Conservation (phyloP, 2,888 invertebrate species). For the Leptinotarsa tumamoca region DNA sequence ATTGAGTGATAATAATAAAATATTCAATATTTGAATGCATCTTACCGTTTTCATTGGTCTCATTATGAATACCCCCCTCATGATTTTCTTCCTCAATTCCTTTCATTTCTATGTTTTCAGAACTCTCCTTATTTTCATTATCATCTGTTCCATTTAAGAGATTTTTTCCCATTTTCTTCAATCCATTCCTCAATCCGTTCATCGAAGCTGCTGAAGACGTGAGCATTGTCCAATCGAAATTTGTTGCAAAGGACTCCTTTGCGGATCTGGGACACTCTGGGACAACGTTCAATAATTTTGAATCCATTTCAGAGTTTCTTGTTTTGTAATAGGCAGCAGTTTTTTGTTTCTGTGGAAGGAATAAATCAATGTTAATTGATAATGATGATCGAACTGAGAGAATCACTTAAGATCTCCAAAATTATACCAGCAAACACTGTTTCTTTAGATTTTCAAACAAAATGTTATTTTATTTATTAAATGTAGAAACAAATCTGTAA, state of each 20-base stretch:
- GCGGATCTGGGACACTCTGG: conserved; percentile 87
- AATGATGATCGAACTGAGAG: neutral
- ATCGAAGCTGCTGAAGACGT: conserved; percentile 64
- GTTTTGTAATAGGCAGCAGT: conserved; percentile 84
- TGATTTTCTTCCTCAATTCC: conserved; percentile 29
- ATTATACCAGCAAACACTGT: too few species aligned
- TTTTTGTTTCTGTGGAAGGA: conserved; percentile 79
- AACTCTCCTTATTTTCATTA: conserved; percentile 38
- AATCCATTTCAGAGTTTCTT: conserved; percentile 82
- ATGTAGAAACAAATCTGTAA: too few species aligned
- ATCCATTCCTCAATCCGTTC: conserved; percentile 52
- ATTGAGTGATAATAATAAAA: neutral
- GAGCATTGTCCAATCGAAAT: conserved; percentile 80
- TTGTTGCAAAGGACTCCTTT: conserved; percentile 75
- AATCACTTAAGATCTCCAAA: neutral
- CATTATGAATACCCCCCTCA: neutral
- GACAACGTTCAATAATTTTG: conserved; percentile 75
- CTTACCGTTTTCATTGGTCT: conserved; percentile 49
- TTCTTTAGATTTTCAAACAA: too few species aligned
- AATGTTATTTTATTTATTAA: too few species aligned
- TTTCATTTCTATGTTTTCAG: conserved; percentile 42
- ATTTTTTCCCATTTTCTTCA: conserved; percentile 49
- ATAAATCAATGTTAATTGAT: too few species aligned
- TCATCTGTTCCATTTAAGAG: conserved; percentile 28
- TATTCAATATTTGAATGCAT: neutral